These are phyloP conservation scores for Xylota segnis DNA, from an alignment of 2,888 invertebrate species.

Conservation along the genomic window DNA sequence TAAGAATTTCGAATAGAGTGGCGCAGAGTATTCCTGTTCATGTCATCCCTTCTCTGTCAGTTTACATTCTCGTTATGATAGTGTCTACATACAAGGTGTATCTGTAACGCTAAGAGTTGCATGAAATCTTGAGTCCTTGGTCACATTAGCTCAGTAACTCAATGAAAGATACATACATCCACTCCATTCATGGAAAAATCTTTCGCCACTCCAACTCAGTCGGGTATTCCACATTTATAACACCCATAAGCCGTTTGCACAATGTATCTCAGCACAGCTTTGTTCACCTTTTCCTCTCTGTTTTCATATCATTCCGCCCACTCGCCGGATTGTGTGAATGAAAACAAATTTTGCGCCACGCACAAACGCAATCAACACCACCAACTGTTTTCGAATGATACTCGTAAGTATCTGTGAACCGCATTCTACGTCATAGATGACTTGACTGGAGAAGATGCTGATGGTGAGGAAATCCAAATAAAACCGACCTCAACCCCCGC, in stretches of 20 bases:
- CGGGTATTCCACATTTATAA: slow-evolving; percentile 15
- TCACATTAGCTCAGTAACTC: no score
- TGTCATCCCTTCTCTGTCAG: no score
- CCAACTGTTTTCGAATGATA: slow-evolving; percentile 27
- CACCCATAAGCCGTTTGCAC: slow-evolving; percentile 20
- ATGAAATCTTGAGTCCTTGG: no score
- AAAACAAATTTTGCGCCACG: slow-evolving; percentile 58
- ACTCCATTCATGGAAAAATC: slow-evolving; percentile 10
- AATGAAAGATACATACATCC: neutral
- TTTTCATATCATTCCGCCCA: slow-evolving; percentile 54
- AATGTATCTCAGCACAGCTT: slow-evolving; percentile 12
- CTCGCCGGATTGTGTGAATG: slow-evolving; percentile 55
- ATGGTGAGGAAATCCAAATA: slow-evolving; percentile 44
- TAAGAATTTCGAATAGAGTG: no score
- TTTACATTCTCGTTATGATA: no score
- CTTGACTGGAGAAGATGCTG: slow-evolving; percentile 61
- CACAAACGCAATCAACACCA: slow-evolving; percentile 43
- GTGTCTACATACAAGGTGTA: no score
- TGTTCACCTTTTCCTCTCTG: slow-evolving; percentile 19
- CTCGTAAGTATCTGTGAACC: slow-evolving; percentile 34
- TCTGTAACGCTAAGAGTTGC: no score
- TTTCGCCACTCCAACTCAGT: neutral
- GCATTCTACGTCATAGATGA: slow-evolving; percentile 68
- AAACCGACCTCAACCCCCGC: slow-evolving; percentile 51
- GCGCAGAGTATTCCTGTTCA: no score